Evolutionary conservation across 2,888 invertebrate genomes (phyloP).

Genomic region (Galerucella pusilla): DNA sequence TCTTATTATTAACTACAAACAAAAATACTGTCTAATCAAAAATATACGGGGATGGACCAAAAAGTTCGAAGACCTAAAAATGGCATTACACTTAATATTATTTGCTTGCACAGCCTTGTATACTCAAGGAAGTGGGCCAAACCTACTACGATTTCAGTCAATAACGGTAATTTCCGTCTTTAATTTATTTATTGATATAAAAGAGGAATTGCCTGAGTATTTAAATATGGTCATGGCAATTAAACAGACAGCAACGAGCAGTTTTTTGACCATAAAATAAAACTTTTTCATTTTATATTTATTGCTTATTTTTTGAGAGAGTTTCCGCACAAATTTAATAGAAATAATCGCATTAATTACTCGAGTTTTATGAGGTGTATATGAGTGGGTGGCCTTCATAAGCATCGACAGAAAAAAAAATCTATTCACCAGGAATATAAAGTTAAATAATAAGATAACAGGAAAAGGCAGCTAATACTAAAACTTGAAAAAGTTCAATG

Average conservation of each 20-base stretch:
- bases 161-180: slow-evolving; percentile 30
- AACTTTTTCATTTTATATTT: slow-evolving; percentile 21
- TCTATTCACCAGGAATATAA: no score
- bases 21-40: neutral
- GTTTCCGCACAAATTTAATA: slow-evolving; percentile 13
- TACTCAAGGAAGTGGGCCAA: slow-evolving; percentile 3
- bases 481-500: no score
- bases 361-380: neutral
- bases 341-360: neutral
- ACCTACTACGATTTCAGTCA: slow-evolving; percentile 19
- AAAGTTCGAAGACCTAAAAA: neutral
- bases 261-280: slow-evolving; percentile 34
- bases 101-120: neutral
- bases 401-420: neutral
- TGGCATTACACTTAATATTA: no score
- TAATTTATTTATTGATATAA: slow-evolving; percentile 32
- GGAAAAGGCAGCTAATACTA: no score
- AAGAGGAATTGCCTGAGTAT: slow-evolving; percentile 29
- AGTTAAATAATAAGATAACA: no score
- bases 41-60: neutral
- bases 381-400: neutral
- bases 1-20: neutral
- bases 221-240: slow-evolving; percentile 35
- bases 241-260: slow-evolving; percentile 32
- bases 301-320: slow-evolving; percentile 19